A percentile compares a stretch with the other conserved stretches of the same genome.
Evolutionary conservation across 2,113 vertebrate species (phyloP).

Genomic region (Mionectes macconnelli): DNA sequence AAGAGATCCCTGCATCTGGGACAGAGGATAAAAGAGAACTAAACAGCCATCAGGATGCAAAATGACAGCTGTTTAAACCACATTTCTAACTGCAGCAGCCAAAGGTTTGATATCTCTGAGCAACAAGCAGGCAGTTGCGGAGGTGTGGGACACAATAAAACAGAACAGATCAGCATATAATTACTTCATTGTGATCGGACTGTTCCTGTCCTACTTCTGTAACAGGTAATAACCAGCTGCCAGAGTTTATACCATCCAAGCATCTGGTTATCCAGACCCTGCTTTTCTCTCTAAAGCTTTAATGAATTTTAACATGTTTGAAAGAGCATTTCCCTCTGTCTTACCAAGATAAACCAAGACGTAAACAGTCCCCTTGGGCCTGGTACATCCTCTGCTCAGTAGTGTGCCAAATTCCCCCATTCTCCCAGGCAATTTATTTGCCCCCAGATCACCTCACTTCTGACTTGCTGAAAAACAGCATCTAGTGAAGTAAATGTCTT

Average conservation of each 20-base stretch:
- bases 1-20: neutral
- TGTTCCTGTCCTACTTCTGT: neutral
- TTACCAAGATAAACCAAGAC: constrained; percentile 6
- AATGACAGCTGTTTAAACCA: constrained; percentile 41
- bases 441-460: neutral
- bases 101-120: constrained; percentile 18
- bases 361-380: neutral
- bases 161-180: neutral
- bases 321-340: neutral
- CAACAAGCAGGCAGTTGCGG: neutral
- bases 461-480: neutral
- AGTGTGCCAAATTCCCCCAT: neutral
- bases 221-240: neutral
- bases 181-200: constrained; percentile 7
- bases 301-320: constrained; percentile 6
- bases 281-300: neutral
- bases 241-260: neutral
- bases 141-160: neutral
- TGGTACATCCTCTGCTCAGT: neutral
- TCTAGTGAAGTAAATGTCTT: neutral
- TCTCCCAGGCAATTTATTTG: neutral
- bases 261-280: neutral
- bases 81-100: neutral
- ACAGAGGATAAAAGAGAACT: constrained; percentile 11
- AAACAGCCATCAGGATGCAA: constrained; percentile 27